Evolutionary conservation across 64 coral and sea anemone genomes (phyloP).

Genomic region (Montipora cactus): DNA sequence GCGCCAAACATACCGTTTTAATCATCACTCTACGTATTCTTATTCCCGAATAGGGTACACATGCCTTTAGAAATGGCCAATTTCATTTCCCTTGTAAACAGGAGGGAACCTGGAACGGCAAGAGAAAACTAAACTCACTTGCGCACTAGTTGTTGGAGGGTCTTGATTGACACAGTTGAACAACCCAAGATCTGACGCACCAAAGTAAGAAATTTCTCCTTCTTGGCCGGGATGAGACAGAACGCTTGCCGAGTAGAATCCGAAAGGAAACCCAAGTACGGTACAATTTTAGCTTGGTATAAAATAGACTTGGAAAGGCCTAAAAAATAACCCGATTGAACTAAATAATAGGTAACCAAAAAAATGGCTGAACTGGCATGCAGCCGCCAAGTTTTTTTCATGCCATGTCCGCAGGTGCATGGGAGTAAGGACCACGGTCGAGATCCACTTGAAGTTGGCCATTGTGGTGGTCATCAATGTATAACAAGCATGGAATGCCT

Average conservation of each 20-base stretch:
- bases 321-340: background rate
- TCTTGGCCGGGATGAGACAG: background rate
- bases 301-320: constrained; percentile 15
- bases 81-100: background rate
- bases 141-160: background rate
- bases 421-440: too few relatives aligned
- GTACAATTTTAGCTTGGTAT: background rate
- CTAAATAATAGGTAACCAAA: constrained; percentile 25
- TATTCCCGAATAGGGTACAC: too few relatives aligned
- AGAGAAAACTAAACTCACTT: background rate
- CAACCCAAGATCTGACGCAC: background rate
- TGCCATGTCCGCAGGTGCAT: too few relatives aligned
- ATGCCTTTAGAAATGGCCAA: background rate
- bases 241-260: constrained; percentile 40
- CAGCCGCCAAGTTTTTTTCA: background rate
- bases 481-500: background rate
- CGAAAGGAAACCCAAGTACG: constrained; percentile 14
- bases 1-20: too few relatives aligned
- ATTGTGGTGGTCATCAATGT: background rate
- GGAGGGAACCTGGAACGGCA: background rate
- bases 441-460: background rate
- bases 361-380: constrained; percentile 23
- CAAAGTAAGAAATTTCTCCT: background rate
- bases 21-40: too few relatives aligned
- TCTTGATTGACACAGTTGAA: background rate